A percentile compares a stretch with the other conserved stretches of the same genome.
Evolutionary conservation across 2,888 invertebrate genomes (phyloP).

Genomic region (Heliconius ethilla): DNA sequence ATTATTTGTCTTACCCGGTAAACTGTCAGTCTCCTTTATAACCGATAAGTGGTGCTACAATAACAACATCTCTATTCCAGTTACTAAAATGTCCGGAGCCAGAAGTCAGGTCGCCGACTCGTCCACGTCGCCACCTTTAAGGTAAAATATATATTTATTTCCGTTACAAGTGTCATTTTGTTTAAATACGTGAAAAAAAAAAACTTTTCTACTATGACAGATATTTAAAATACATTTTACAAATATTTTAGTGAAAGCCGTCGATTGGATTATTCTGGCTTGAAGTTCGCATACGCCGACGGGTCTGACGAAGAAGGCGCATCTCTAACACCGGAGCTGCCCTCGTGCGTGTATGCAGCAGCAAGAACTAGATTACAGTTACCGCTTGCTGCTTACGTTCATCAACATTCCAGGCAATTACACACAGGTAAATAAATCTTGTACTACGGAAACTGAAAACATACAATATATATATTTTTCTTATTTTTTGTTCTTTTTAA

Average conservation of each 20-base stretch:
- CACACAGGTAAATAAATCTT: conserved; percentile 61
- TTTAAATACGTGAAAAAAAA: neutral
- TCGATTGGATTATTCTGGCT: conserved; percentile 66
- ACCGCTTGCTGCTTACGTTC: conserved; percentile 75
- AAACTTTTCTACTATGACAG: conserved; percentile 42
- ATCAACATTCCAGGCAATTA: conserved; percentile 72
- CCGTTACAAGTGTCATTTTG: neutral
- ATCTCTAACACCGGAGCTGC: conserved; percentile 84
- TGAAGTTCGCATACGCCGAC: conserved; percentile 73
- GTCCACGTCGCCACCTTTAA: conserved; percentile 86
- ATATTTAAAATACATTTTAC: neutral
- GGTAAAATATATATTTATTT: conserved; percentile 60
- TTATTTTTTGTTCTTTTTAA: neutral
- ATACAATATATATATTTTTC: neutral
- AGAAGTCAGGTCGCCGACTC: conserved; percentile 86
- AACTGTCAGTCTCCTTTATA: conserved; percentile 55
- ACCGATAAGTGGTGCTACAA: conserved; percentile 45
- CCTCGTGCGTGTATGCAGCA: conserved; percentile 90
- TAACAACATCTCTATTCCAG: conserved; percentile 37
- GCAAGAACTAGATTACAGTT: conserved; percentile 75
- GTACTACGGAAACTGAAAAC: neutral
- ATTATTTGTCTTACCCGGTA: conserved; percentile 52
- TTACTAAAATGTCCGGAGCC: conserved; percentile 63
- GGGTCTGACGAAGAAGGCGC: conserved; percentile 81
- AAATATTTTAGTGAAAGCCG: conserved; percentile 61